These are phyloP conservation scores for Atherix ibis DNA, from an alignment of 2,888 invertebrate species.

Conservation along the genomic window DNA sequence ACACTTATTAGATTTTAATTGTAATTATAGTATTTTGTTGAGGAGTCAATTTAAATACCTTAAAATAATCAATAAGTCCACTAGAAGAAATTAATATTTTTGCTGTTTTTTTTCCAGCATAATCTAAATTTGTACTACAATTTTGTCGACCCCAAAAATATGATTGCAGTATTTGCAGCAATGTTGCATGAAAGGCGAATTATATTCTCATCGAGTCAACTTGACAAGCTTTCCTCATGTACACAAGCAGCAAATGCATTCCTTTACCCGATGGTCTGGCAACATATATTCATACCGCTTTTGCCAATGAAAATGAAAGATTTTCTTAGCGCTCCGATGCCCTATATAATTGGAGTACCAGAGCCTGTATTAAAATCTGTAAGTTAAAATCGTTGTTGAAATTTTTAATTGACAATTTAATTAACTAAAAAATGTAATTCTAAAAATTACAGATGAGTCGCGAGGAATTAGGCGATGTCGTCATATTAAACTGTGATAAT, in stretches of 20 bases:
- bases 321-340: slow-evolving; percentile 91
- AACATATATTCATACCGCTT: slow-evolving; percentile 94
- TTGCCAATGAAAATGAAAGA: slow-evolving; percentile 78
- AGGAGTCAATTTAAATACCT: too few species aligned
- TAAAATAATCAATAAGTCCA: too few species aligned
- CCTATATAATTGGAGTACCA: slow-evolving; percentile 92
- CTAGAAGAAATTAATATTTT: slow-evolving; percentile 1
- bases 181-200: slow-evolving; percentile 88
- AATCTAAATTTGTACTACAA: slow-evolving; percentile 96
- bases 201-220: slow-evolving; percentile 76
- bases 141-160: slow-evolving; percentile 86
- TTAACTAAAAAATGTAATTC: too few species aligned
- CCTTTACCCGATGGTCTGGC: slow-evolving; percentile 97
- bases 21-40: too few species aligned
- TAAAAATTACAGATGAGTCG: slow-evolving; percentile 37
- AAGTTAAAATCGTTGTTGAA: slow-evolving; percentile 27
- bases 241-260: slow-evolving; percentile 89
- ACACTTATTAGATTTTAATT: too few species aligned
- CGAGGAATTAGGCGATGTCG: slow-evolving; percentile 85
- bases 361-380: slow-evolving; percentile 50
- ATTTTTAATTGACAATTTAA: slow-evolving; percentile 5
- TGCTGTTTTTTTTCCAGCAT: slow-evolving; percentile 43
- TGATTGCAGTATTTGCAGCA: slow-evolving; percentile 92
- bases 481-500: slow-evolving; percentile 83
- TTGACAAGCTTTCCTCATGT: slow-evolving; percentile 80